These are phyloP conservation scores for Tamias sibiricus DNA, from an alignment of 2,113 vertebrate genomes.

Conservation along the genomic window DNA sequence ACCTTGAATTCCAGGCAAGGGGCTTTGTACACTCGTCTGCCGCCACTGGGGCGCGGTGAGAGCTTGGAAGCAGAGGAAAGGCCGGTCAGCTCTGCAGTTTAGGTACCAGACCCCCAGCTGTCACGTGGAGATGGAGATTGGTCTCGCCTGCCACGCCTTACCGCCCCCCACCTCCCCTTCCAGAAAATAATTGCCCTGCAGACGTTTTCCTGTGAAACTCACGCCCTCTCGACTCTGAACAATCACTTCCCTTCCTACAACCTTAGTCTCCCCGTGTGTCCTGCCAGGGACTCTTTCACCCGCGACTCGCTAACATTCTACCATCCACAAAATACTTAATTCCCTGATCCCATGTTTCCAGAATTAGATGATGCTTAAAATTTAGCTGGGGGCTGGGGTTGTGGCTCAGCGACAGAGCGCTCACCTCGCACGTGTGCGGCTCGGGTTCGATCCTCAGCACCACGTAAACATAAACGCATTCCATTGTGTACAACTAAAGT, in stretches of 20 bases:
- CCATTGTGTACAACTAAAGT: too few relatives aligned
- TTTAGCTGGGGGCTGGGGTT: too few relatives aligned
- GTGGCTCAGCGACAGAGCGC: too few relatives aligned
- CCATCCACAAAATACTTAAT: too few relatives aligned
- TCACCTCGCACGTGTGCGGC: too few relatives aligned
- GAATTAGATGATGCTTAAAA: background rate
- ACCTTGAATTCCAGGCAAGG: too few relatives aligned
- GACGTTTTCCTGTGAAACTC: background rate
- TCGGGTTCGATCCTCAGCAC: too few relatives aligned
- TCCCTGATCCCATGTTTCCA: too few relatives aligned
- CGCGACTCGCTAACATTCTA: background rate
- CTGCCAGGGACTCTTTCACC: background rate
- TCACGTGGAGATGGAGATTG: background rate
- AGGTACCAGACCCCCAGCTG: background rate
- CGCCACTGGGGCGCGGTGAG: accelerated
- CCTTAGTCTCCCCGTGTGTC: background rate
- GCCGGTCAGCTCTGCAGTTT: background rate
- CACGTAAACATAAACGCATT: too few relatives aligned
- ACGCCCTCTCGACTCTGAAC: background rate
- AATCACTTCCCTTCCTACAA: accelerated
- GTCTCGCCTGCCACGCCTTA: background rate
- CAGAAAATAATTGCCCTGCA: background rate
- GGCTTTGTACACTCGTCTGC: too few relatives aligned
- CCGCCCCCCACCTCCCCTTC: background rate
- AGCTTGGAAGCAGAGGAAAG: background rate